A percentile compares a stretch with the other conserved stretches of the same genome.
Evolutionary conservation across 2,797 vertebrate genomes (phyloP).

Genomic region (Pogonophryne albipinna): DNA sequence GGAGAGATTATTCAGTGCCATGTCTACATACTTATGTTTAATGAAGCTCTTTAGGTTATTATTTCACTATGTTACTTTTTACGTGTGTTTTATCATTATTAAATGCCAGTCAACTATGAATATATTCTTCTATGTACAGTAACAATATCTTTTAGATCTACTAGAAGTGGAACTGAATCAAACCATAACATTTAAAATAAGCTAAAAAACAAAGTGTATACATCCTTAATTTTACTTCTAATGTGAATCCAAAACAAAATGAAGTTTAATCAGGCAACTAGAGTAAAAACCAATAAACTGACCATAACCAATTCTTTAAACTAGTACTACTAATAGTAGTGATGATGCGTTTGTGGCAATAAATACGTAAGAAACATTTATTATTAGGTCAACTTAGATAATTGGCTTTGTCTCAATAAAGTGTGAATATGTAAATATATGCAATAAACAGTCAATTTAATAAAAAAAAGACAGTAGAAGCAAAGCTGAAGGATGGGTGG

Average conservation of each 20-base stretch:
- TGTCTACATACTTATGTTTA: background rate
- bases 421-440: slow-evolving; percentile 32
- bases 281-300: background rate
- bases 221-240: background rate
- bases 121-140: background rate
- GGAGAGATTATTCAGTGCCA: background rate
- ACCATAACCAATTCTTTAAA: background rate
- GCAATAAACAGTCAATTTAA: slow-evolving; percentile 5
- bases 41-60: background rate
- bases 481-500: slow-evolving; percentile 27
- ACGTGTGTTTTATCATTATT: background rate
- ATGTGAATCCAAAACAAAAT: background rate
- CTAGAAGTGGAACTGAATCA: too few relatives aligned
- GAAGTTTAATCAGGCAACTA: too few relatives aligned
- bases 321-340: background rate
- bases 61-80: too few relatives aligned
- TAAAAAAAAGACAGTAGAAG: slow-evolving; percentile 11
- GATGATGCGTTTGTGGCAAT: too few relatives aligned
- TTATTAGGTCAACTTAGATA: slow-evolving; percentile 9
- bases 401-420: slow-evolving; percentile 13
- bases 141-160: too few relatives aligned
- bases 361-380: too few relatives aligned
- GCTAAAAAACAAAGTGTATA: too few relatives aligned
- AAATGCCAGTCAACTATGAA: background rate
- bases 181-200: too few relatives aligned